Percentiles rank a stretch among this genome's conserved stretches.
phyloP scores from a whole-genome alignment of 2,797 vertebrate species.

The Enteromius fasciolatus region DNA sequence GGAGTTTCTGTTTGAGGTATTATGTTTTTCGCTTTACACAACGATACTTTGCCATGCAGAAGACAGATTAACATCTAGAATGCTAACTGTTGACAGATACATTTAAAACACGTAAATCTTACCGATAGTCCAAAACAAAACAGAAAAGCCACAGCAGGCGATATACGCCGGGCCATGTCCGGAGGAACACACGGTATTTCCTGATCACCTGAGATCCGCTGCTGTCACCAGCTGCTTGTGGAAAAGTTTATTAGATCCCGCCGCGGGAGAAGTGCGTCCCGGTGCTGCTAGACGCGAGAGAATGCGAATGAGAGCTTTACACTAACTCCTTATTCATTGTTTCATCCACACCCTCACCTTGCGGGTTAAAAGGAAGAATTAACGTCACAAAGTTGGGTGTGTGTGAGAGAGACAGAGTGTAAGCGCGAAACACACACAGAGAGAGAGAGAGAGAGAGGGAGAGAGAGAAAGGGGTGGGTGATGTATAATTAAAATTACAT shows the following conservation, averaged over 20 bases:
- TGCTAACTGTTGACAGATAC: background rate
- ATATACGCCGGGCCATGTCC: conserved; percentile 61
- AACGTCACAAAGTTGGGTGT: conserved; percentile 41
- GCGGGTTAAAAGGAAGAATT: conserved; percentile 47
- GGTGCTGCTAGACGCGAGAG: conserved; percentile 11
- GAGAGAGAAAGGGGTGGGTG: background rate
- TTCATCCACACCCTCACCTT: conserved; percentile 49
- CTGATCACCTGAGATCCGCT: conserved; percentile 22
- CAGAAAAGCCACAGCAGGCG: conserved; percentile 42
- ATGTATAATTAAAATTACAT: background rate
- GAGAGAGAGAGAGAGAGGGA: conserved; percentile 14
- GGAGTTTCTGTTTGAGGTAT: background rate
- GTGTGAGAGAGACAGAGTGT: background rate
- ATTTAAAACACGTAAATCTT: conserved; percentile 48
- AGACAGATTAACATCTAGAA: background rate
- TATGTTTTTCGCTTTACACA: background rate
- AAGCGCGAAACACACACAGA: background rate
- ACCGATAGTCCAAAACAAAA: conserved; percentile 60
- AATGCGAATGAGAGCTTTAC: conserved; percentile 16
- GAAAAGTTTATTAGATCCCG: background rate
- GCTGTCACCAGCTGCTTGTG: background rate
- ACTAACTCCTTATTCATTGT: conserved; percentile 14
- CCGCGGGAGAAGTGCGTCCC: background rate
- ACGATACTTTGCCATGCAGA: background rate
- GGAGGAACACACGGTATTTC: conserved; percentile 17